Base-by-base conservation (phyloP, 2,888 invertebrate genomes). In the Himalopsyche tibetana region DNA sequence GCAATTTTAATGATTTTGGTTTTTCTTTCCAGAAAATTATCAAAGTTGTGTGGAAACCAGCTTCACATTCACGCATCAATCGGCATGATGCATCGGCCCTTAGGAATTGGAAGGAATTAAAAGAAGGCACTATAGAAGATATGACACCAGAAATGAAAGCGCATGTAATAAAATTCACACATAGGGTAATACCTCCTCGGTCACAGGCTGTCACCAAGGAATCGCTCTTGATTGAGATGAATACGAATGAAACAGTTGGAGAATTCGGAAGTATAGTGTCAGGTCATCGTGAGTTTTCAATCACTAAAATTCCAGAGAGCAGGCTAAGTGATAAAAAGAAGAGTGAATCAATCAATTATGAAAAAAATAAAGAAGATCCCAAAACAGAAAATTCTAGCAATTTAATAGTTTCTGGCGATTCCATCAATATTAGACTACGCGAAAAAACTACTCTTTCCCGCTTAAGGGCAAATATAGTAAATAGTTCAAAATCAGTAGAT, bases 81-180 rank as follows among this genome's bases (percentile, higher is more conserved):
- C 92, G 93, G 11, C 96, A 97, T 89, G 97, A 97, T 89, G 91
- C 92, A 84, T 91, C 92, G 1, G 96, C 95, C 0, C 92, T 95
- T 90, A 92, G 94, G 88, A 97, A 97, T 91, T 97, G 97, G 97
- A 92, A 93, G 84, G 91, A 94, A 88, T 93, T 96, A 11, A 94
- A 93, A 88, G 91, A 93, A 51, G 95, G 94, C 9, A 91, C 94
- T 87, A 89, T 96, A 17, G 79, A 90, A 1, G 82, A 82, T 8
- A 92, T 93, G 87, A 90, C 93, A 51, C 89, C 92, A 36, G 90
- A 92, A 1, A 88, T 96, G 38, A 90, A 90, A 80, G 90, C 94
- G 88, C 96, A 96, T 91, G 93, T 96, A 80, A 90, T 93, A 0
- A 96, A 96, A 90, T 97, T 96, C 89, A 94, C 94, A 1, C 90